Percentiles rank a stretch among this genome's conserved stretches.
phyloP scores from a whole-genome alignment of 2,888 invertebrate genomes.

The Pheosia tremula region DNA sequence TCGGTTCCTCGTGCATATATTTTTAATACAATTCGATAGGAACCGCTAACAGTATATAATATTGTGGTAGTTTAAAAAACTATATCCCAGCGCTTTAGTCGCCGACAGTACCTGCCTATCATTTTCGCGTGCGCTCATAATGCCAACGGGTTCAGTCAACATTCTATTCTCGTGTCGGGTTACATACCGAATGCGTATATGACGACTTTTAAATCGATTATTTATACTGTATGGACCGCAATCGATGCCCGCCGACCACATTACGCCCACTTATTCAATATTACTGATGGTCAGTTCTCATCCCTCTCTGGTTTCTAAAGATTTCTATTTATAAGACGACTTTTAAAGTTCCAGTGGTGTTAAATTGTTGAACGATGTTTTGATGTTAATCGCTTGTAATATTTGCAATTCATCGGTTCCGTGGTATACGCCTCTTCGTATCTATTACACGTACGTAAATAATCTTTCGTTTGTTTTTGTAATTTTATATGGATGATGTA shows the following conservation, averaged over 20 bases:
- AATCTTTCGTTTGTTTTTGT: no score
- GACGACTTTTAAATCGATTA: conserved; percentile 70
- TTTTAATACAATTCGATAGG: no score
- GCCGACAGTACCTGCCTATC: conserved; percentile 56
- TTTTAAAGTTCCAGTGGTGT: conserved; percentile 29
- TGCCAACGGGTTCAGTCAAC: conserved; percentile 57
- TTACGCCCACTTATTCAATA: conserved; percentile 64
- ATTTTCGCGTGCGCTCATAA: conserved; percentile 64
- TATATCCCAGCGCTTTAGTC: conserved; percentile 21
- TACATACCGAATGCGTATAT: conserved; percentile 53
- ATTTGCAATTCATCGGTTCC: conserved; percentile 29
- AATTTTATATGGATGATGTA: no score
- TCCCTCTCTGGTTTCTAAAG: conserved; percentile 59
- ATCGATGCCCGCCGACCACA: conserved; percentile 58
- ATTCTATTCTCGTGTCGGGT: conserved; percentile 64
- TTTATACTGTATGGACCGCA: conserved; percentile 66
- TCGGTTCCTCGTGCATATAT: no score
- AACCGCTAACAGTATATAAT: no score
- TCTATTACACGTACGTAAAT: no score
- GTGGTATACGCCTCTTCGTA: neutral
- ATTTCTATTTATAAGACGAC: conserved; percentile 48
- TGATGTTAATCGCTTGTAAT: conserved; percentile 17
- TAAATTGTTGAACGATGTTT: conserved; percentile 25
- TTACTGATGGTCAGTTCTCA: conserved; percentile 46
- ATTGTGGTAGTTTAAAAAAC: neutral